Evolutionary conservation across 2,888 invertebrate genomes (phyloP), one percentile per base, ranked within the genome.

Genomic region (Linyphia triangularis): DNA sequence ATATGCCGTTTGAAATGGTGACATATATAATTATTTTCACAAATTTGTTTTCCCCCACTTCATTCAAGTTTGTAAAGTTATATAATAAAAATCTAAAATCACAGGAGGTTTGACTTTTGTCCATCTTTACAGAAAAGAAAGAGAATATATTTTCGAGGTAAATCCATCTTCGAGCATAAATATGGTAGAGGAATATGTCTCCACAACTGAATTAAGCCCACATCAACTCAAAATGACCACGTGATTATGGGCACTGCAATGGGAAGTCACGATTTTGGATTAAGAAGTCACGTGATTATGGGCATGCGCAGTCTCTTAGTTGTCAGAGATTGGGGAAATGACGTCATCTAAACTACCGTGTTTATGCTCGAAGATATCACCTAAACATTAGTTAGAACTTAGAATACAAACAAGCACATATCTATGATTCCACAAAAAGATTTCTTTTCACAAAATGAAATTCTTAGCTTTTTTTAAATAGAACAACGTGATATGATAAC

Each of bases 401-500:
- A 6, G 26, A 63, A 19, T 28, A 33, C 69, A 81, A 81, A 81
- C 69, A 67, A 67, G 43, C 43, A 79, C 67, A 79, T 67, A 79
- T 77, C 30, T 81, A 69, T 37, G 33, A 51, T 70, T 59, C 10
- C 65, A 37, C 16, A 72, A 82, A 26, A 40, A 24, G 63, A 72
- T 72, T 33, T 33, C 16, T 19, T 78, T 65, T 85, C 81, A 85
- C 73, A 22, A 88, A 88, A 88, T 81, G 86, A 88, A 88, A 82
- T 67, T 59, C 51, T 75, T 75, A 73, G 73, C 65, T 67, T 72
- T n/a, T n/a, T n/a, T n/a, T 30, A 57, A 59, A 88, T 75, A 88
- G 86, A 88, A 81, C 65, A 85, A 79, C 72, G 73, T 82, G 81
- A 88, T 88, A 88, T 88, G 81, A 69, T 75, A 88, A 88, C 75